Evolutionary conservation across 2,113 vertebrate genomes (phyloP).

Genomic region (Corapipo altera): DNA sequence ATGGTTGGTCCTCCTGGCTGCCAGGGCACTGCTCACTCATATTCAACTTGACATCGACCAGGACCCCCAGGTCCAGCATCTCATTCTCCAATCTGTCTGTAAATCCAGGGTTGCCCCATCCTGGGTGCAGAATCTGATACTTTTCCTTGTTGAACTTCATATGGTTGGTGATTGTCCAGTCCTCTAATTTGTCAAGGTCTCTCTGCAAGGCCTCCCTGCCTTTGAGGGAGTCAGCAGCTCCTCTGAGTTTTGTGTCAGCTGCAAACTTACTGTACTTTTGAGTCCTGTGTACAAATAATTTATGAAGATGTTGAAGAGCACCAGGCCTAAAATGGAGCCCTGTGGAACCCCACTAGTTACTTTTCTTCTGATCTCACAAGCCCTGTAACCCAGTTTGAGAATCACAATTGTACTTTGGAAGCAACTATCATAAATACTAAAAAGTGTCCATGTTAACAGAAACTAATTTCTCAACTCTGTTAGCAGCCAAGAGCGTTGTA

Average conservation of each 20-base stretch:
- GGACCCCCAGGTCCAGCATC: neutral
- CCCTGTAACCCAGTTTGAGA: neutral
- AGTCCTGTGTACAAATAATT: neutral
- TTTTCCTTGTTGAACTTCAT: neutral
- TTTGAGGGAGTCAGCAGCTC: neutral
- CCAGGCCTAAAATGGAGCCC: neutral
- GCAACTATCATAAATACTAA: neutral
- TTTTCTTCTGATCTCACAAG: neutral
- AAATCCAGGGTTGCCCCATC: neutral
- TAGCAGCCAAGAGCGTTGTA: neutral
- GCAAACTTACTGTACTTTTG: neutral
- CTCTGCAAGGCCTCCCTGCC: neutral
- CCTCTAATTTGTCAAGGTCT: neutral
- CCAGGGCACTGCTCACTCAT: neutral
- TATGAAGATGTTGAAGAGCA: neutral
- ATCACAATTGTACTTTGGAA: neutral
- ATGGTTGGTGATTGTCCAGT: neutral
- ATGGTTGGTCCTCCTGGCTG: fast-evolving
- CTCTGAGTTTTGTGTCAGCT: neutral
- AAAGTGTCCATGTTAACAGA: neutral
- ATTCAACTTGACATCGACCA: fast-evolving
- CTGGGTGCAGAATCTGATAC: neutral
- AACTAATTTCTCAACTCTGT: neutral
- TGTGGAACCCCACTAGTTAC: neutral
- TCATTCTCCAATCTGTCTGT: neutral